phyloP scores from a whole-genome alignment of 2,113 vertebrate species.

The Okapia johnstoni region DNA sequence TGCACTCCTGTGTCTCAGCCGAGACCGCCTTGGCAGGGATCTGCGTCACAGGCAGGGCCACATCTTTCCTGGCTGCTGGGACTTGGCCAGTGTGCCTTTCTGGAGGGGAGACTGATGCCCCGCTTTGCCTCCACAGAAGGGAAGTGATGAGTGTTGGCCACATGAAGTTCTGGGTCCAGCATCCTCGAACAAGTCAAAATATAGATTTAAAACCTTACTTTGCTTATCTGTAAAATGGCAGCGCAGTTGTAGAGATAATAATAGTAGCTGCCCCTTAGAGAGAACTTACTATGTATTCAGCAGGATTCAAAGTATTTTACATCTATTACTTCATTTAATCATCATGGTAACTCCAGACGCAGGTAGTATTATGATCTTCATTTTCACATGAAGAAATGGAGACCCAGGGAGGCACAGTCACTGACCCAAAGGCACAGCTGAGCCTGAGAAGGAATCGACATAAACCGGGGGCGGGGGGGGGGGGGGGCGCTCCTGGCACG shows the following conservation, averaged over 20 bases:
- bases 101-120: not conserved
- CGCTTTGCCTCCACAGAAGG: not conserved
- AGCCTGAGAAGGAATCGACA: not conserved
- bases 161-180: not conserved
- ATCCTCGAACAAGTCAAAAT: not conserved
- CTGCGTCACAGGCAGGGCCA: not conserved
- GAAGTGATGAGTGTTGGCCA: not conserved
- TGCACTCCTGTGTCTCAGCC: not conserved
- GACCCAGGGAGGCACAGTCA: not conserved
- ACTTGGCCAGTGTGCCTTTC: not conserved
- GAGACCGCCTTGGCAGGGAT: not conserved
- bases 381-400: not conserved
- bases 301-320: not conserved
- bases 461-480: rapidly evolving
- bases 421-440: not conserved
- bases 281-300: not conserved
- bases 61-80: not conserved
- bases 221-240: not conserved
- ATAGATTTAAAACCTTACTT: not conserved
- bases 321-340: not conserved
- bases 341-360: not conserved
- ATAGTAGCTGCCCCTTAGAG: not conserved
- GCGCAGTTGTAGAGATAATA: rapidly evolving
- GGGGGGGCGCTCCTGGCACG: not conserved
- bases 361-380: not conserved